Conservation (phyloP, 2,888 invertebrate species). For the Brenthis daphne region DNA sequence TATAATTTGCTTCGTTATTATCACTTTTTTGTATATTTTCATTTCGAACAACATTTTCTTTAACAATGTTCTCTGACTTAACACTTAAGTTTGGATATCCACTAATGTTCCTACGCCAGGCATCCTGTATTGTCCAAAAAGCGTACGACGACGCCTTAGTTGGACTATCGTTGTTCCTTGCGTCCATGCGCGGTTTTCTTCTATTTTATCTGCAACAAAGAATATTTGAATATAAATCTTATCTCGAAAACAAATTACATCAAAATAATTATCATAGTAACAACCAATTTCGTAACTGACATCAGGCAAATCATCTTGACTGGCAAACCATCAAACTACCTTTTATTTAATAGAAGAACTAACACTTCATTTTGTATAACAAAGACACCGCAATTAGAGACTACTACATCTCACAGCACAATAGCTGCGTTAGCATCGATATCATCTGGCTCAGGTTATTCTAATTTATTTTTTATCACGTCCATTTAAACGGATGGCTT, state of each 20-base stretch:
- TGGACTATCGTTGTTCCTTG: constrained; percentile 69
- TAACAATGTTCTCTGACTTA: constrained; percentile 9
- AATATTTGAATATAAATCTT: constrained; percentile 35
- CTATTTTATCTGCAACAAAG: constrained; percentile 71
- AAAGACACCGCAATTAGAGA: constrained; percentile 78
- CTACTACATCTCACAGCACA: constrained; percentile 70
- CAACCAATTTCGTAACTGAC: constrained; percentile 58
- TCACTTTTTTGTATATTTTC: constrained; percentile 44
- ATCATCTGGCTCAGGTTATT: constrained; percentile 73
- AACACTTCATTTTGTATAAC: constrained; percentile 81
- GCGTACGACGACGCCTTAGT: constrained; percentile 73
- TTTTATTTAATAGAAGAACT: constrained; percentile 79
- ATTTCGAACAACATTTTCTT: constrained; percentile 49
- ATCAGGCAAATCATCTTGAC: constrained; percentile 53
- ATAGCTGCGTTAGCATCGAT: constrained; percentile 72
- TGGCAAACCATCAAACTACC: constrained; percentile 60
- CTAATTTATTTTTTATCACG: constrained; percentile 81
- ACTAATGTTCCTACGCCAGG: constrained; percentile 46
- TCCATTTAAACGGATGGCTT: constrained; percentile 73
- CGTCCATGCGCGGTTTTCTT: constrained; percentile 78
- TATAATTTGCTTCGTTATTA: constrained; percentile 33
- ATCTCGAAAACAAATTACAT: constrained; percentile 36
- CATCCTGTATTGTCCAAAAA: constrained; percentile 68
- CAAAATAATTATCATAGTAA: constrained; percentile 40
- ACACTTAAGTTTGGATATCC: constrained; percentile 33